Base-by-base conservation (phyloP, 2,113 vertebrate genomes). In the Phalacrocorax pelagicus region DNA sequence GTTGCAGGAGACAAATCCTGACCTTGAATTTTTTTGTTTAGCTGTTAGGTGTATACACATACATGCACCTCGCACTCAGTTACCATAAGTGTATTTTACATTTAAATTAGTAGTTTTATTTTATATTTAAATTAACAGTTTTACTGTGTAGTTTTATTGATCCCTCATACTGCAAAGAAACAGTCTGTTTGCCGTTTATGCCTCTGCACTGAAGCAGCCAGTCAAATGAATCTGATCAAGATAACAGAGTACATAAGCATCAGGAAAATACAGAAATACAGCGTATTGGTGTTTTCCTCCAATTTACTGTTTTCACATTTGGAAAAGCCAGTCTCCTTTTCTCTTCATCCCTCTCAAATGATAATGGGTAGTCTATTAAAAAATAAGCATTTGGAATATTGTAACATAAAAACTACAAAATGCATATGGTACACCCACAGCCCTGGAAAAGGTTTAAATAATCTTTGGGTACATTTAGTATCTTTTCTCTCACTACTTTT, bases 351-450 rank as follows among this genome's bases (percentile, higher is more conserved):
- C 21, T 61, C 75, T 61, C 63, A 81, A 86, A 54, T 34, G 12
- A 44, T 30, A 93, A 66, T 27, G 34, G 27, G 40, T 22, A 36
- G 82, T 11, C 26, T 21, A 87, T 51, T 58, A 14, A 21, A 65
- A 49, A 71, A 67, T 11, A 67, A 65, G 6, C 20, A 78, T 62
- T 66, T 74, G 27, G 66, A 90, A 65, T 63, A 66, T 38, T 16
- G 11, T 10, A 74, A 55, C 11, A 70, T 21, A 59, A 67, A 84
- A 75, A 36, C 16, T 62, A 72, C 61, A 85, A 90, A 72, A 78
- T 82, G 38, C 61, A 77, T 75, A 91, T 21, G 12, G 81, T 74
- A 96, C 57, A 94, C 73, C 81, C 87, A 82, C 90, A 93, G 57
- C 70, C n/a, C 58, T 69, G 32, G 61, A 52, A 90, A 71, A 81